Evolutionary conservation across 2,888 invertebrate species (phyloP).

Genomic region (Cartodere bifasciata): DNA sequence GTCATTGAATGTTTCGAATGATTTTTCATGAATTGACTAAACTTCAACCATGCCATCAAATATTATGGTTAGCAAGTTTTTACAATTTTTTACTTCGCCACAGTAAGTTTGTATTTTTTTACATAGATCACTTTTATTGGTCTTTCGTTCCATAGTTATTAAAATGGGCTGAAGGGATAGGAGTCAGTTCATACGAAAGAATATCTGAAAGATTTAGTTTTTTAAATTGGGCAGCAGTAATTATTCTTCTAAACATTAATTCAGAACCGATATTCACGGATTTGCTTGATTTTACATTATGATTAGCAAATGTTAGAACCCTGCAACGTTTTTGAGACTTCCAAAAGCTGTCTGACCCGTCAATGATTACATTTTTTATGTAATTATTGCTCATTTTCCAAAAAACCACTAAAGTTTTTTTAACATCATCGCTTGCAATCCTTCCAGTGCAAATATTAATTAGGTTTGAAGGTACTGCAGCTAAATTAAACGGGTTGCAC

Average conservation of each 20-base stretch:
- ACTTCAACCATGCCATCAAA: constrained; percentile 11
- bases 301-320: constrained; percentile 6
- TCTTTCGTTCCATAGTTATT: constrained; percentile 14
- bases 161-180: constrained; percentile 10
- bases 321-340: constrained; percentile 5
- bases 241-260: constrained; percentile 14
- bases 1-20: constrained; percentile 12
- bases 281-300: constrained; percentile 4
- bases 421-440: constrained; percentile 4
- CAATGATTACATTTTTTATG: no score
- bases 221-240: constrained; percentile 8
- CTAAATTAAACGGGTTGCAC: constrained; percentile 11
- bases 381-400: neutral
- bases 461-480: constrained; percentile 5
- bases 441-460: constrained; percentile 10
- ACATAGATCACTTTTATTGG: constrained; percentile 12
- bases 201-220: constrained; percentile 11
- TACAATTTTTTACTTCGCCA: constrained; percentile 1
- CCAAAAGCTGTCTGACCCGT: constrained; percentile 9
- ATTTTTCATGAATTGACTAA: constrained; percentile 11
- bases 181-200: constrained; percentile 12
- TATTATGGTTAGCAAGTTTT: constrained; percentile 10
- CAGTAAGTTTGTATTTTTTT: constrained; percentile 12
- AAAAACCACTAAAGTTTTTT: constrained; percentile 4
- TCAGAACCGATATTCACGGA: constrained; percentile 7